phyloP scores from a whole-genome alignment of 2,797 vertebrate species.

The Melanotaenia maccullochi region DNA sequence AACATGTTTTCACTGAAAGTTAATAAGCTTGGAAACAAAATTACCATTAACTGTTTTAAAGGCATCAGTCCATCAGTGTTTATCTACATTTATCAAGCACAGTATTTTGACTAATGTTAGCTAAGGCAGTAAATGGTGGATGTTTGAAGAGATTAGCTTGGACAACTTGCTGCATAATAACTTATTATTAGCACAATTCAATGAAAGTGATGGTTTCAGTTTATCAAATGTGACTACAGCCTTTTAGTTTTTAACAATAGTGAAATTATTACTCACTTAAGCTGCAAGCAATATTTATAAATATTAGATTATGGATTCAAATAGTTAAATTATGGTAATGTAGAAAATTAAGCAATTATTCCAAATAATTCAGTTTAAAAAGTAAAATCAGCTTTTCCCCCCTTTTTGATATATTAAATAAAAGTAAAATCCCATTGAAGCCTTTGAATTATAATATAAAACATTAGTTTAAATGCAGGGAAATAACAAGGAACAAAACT shows the following conservation, averaged over 20 bases:
- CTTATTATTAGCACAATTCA: background rate
- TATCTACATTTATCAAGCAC: background rate
- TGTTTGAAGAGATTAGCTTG: background rate
- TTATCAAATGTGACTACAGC: background rate
- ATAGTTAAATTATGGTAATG: too few species aligned
- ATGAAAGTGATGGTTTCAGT: background rate
- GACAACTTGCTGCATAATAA: background rate
- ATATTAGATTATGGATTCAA: too few species aligned
- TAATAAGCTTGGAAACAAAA: background rate
- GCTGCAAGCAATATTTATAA: too few species aligned
- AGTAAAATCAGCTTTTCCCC: background rate
- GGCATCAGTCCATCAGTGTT: background rate
- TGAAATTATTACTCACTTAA: too few species aligned
- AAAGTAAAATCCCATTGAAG: background rate
- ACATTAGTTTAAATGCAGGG: background rate
- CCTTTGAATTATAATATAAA: background rate
- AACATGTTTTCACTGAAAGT: background rate
- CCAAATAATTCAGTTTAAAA: too few species aligned
- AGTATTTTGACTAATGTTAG: background rate
- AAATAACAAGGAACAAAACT: background rate
- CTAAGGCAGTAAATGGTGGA: background rate
- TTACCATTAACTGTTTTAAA: background rate
- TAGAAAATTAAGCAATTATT: too few species aligned
- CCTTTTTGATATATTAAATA: too few species aligned
- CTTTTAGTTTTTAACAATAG: too few species aligned